Conservation (phyloP, 2,113 vertebrate genomes). For the Dromiciops gliroides region DNA sequence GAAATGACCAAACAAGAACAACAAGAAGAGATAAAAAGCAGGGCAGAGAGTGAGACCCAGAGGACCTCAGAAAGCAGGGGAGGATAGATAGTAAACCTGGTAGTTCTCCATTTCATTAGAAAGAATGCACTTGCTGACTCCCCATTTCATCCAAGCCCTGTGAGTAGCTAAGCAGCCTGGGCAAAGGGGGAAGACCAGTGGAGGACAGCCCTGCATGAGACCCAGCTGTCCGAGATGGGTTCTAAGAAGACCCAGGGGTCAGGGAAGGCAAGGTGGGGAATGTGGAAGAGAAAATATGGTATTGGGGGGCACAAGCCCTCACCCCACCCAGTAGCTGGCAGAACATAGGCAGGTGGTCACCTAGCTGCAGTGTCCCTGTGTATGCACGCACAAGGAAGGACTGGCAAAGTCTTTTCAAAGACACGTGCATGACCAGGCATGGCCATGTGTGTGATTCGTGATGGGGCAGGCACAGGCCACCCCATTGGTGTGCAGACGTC, state of each 20-base stretch:
- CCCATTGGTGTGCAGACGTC: neutral
- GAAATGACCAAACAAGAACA: neutral
- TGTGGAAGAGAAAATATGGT: neutral
- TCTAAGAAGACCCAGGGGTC: neutral
- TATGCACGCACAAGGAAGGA: neutral
- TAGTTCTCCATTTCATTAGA: neutral
- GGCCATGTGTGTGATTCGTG: neutral
- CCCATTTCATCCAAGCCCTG: neutral
- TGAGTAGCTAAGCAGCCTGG: neutral
- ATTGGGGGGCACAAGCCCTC: neutral
- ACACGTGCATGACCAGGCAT: neutral
- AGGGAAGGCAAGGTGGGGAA: neutral
- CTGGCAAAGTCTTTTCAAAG: neutral
- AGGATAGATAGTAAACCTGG: neutral
- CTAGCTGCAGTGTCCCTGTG: neutral
- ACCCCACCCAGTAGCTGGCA: neutral
- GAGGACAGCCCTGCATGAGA: neutral
- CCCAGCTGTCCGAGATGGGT: neutral
- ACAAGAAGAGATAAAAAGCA: neutral
- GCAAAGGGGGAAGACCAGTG: neutral
- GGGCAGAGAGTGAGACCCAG: neutral
- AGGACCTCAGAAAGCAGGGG: no score
- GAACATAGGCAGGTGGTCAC: no score
- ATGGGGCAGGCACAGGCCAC: accelerated
- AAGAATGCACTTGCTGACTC: neutral